Evolutionary conservation across 1,140 invertebrate genomes (phyloP).

Genomic region (Temnothorax longispinosus): DNA sequence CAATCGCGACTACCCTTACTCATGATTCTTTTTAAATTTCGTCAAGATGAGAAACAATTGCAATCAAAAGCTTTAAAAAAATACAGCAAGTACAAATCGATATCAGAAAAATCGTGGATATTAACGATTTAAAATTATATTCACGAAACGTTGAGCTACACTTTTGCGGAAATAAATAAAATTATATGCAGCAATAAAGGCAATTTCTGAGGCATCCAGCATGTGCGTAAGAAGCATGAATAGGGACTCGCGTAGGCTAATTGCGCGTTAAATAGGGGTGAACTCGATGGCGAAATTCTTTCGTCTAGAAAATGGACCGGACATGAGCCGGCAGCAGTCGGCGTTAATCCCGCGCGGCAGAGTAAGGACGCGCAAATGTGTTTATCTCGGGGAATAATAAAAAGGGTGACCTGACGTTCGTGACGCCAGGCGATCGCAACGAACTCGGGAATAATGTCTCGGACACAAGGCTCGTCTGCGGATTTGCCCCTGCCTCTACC

Average conservation of each 20-base stretch:
- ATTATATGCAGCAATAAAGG: neutral
- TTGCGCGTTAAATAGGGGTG: conserved; percentile 49
- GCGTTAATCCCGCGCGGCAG: neutral
- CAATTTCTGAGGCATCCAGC: neutral
- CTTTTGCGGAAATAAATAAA: neutral
- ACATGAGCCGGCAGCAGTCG: conserved; percentile 10
- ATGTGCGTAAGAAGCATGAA: conserved; percentile 28
- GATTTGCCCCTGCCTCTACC: conserved; percentile 74
- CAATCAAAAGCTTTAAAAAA: neutral
- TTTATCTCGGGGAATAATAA: conserved; percentile 76
- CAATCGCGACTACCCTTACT: conserved; percentile 51
- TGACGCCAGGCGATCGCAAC: conserved; percentile 68
- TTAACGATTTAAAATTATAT: neutral
- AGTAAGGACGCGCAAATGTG: conserved; percentile 72
- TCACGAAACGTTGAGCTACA: neutral
- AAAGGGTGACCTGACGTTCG: conserved; percentile 68
- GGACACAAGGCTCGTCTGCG: conserved; percentile 83
- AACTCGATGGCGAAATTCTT: conserved; percentile 64
- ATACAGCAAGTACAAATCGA: neutral
- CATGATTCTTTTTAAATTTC: neutral
- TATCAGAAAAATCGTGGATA: neutral
- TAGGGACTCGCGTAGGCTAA: conserved; percentile 32
- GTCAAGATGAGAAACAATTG: neutral
- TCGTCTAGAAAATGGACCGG: conserved; percentile 59
- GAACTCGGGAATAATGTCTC: conserved; percentile 86